These are phyloP conservation scores for Eretmodus cyanostictus DNA, from an alignment of 2,113 vertebrate species.

Conservation along the genomic window DNA sequence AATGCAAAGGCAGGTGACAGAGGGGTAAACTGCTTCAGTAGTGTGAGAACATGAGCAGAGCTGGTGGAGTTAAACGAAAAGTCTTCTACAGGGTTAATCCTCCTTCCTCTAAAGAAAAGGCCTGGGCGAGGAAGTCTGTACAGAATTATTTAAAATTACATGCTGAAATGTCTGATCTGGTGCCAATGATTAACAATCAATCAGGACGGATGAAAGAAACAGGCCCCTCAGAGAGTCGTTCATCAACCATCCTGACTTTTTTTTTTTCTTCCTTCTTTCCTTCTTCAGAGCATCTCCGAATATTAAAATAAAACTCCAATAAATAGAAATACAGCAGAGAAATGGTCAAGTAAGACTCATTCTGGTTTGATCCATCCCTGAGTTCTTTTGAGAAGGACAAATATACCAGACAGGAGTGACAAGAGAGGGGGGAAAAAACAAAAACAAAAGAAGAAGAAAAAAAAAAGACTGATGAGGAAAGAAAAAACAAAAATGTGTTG, in stretches of 20 bases:
- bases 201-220: constrained; percentile 47
- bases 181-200: constrained; percentile 47
- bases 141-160: constrained; percentile 61
- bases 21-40: constrained; percentile 56
- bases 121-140: constrained; percentile 46
- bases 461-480: background rate
- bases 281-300: constrained; percentile 55
- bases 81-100: constrained; percentile 40
- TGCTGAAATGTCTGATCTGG: constrained; percentile 50
- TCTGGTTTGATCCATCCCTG: constrained; percentile 68
- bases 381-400: constrained; percentile 65
- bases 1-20: constrained; percentile 32
- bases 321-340: constrained; percentile 77
- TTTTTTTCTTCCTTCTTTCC: constrained; percentile 5
- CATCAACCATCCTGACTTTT: constrained; percentile 53
- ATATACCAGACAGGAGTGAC: constrained; percentile 59
- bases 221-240: constrained; percentile 48
- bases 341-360: constrained; percentile 68
- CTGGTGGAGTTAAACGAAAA: constrained; percentile 57
- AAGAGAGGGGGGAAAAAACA: background rate
- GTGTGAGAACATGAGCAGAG: constrained; percentile 53
- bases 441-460: background rate
- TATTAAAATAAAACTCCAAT: constrained; percentile 67
- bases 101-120: constrained; percentile 39
- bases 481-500: constrained; percentile 20